Base-by-base conservation (phyloP, 2,888 invertebrate species). In the Ecliptopera silaceata region DNA sequence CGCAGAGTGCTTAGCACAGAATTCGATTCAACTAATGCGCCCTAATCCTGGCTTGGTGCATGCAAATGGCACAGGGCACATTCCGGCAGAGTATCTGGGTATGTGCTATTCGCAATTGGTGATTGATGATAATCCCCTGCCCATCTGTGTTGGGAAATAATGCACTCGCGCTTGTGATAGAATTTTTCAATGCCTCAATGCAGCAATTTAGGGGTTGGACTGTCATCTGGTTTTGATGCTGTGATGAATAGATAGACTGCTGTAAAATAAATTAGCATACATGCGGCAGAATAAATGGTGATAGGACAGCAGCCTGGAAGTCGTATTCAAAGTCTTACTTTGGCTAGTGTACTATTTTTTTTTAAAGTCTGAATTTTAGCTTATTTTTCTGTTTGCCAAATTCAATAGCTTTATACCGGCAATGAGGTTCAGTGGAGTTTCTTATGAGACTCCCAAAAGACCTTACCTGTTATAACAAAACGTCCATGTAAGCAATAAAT, bases 21-120 rank as follows among this genome's bases (percentile, higher is more conserved):
- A 89, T 89, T 86, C 88, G 86, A 90, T 90, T 88, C 86, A 84
- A 83, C 82, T 91, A 90, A 89, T 88, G 75, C 89, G 74, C 70
- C 75, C 83, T 89, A 90, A 89, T 89, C 89, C 90, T 78, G 79
- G 71, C 80, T 79, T 73, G 82, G 77, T 74, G 81, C 77, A 58
- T 52, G 48, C 51, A 52, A 59, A 88, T 84, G 80, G 88, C 76
- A 73, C 77, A 69, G 79, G 76, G 77, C 76, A 80, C 82, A 84
- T 84, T 86, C 82, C 80, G 76, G 78, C 81, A 85, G 86, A 81
- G 86, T 82, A 80, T n/a, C n/a, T n/a, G n/a, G n/a, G n/a, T n/a
- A n/a, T 84, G 80, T 82, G 84, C 86, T 86, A 85, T 86, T 84
- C 81, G 79, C 82, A 82, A 79, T 69, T 79, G 75, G 86, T 88